phyloP scores from a whole-genome alignment of 2,113 vertebrate genomes.

The Sinocyclocheilus anophthalmus region DNA sequence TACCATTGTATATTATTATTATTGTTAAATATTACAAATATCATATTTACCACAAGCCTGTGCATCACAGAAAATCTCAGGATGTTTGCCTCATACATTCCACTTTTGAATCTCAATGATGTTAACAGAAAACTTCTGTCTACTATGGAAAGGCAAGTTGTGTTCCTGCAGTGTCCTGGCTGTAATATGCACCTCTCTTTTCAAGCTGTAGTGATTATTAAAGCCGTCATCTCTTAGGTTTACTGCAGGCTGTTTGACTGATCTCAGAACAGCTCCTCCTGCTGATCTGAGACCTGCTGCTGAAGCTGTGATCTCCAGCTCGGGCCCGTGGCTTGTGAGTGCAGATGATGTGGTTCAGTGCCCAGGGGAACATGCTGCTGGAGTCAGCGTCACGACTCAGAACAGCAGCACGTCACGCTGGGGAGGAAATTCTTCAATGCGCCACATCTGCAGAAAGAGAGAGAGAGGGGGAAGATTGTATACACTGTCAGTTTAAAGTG shows the following conservation, averaged over 20 bases:
- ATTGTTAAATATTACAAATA: not conserved
- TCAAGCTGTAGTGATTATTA: not conserved
- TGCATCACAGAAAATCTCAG: not conserved
- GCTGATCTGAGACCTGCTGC: constrained; percentile 37
- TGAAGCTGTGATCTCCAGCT: constrained; percentile 17
- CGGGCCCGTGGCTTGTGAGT: constrained; percentile 5
- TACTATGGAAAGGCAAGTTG: not conserved
- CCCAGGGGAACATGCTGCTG: constrained; percentile 47
- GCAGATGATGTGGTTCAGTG: constrained; percentile 36
- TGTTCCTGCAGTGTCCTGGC: not conserved
- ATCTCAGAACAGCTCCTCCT: not conserved
- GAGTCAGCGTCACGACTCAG: constrained; percentile 57
- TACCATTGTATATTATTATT: not conserved
- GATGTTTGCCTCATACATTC: not conserved
- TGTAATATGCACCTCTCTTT: not conserved
- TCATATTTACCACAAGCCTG: not conserved
- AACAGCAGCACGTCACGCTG: constrained; percentile 48
- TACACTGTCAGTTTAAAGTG: constrained; percentile 35
- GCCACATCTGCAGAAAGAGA: constrained; percentile 48
- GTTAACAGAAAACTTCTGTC: not conserved
- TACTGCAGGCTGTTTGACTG: not conserved
- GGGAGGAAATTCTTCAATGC: constrained; percentile 38
- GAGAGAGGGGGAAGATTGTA: not conserved
- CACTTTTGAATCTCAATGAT: not conserved
- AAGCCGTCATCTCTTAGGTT: not conserved